Evolutionary conservation across 23 tunicate genomes (phyloP), one percentile per base, ranked within the genome.

Genomic region (Trididemnum miniatum): DNA sequence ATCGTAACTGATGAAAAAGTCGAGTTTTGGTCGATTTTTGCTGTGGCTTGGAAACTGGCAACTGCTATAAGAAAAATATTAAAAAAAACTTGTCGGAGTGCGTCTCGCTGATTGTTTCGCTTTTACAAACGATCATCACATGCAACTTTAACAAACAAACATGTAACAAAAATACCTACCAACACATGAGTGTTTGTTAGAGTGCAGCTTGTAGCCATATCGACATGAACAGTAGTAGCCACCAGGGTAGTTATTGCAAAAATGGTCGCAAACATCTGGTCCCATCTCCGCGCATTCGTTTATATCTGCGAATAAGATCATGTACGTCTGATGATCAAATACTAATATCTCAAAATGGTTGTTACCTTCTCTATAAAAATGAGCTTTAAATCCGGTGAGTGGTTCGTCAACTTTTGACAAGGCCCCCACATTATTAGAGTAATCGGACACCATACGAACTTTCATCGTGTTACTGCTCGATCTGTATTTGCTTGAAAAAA

Each of bases 171-270:
- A n/a, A n/a, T 66, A 59, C 81, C 25, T 51, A 89, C 95, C 95
- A 4, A 71, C 31, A 31, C 95, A 89, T 37, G 82, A 78, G 66
- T 78, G 79, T 25, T 82, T 82, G 36, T 89, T 51, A 20, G 32
- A 20, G 44, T 83, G 88, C 20, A 89, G 81, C 35, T 26, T 71
- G 67, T 89, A 89, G 0, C 95, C 95, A 4, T 20, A 20, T 69
- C 82, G 51, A 71, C 95, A 89, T 0, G 84, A 77, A 85, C 95
- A 89, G 27, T 34, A 71, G 54, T 74, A 89, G 20, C 89, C 88
- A 1, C 95, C 95, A 29, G 82, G 77, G 65, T 84, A 89, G 51
- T 89, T 89, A 65, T 71, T 78, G 76, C 95, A 89, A 52, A 39
- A 71, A 51, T 89, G 95, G 35, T 89, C 95, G 67, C 95, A 89